Evolutionary conservation across 2,113 vertebrate genomes (phyloP), one percentile per base, ranked within the genome.

Genomic region (Rhinoptilus africanus): DNA sequence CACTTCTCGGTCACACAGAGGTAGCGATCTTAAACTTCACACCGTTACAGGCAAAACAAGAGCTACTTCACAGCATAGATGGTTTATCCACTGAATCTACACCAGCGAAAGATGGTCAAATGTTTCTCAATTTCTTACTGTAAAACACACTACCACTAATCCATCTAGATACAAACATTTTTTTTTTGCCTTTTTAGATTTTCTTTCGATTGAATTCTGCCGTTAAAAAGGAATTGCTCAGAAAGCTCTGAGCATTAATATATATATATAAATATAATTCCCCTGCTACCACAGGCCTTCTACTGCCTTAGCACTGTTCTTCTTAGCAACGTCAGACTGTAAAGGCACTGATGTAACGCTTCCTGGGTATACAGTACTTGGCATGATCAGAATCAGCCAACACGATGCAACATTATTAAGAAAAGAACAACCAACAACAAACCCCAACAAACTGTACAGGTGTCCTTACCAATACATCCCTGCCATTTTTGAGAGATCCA

Each of bases 401-500:
- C 3, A 2, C 1, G 28, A 51, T 15, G 34, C n/a, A 34, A 54
- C 2, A 4, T n/a, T 32, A 21, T 5, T 8, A 74, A 28, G 10
- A 9, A 50, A 50, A 43, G 68, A 9, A 10, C 47, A 48, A 27
- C 10, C 8, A 57, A 6, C 15, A 39, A 24, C 30, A 72, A 32
- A 41, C 3, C 3, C 1, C 57, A 56, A 26, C 15, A 71, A 89
- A 21, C 3, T 6, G 19, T 4, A 37, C 0, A 14, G 53, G 12
- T 6, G 37, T 32, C 95, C 98, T 98, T 97, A 99, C 99, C 99
- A 99, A 87, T 99, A 99, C 99, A 99, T 99, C 93, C 99, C 98
- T 87, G 99, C 99, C 99, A 99, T 99, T 98, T 99, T 99, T 48
- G 99, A 99, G 74, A 99, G 99, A 97, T 99, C 99, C 93, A 99